Evolutionary conservation across 2,113 vertebrate species (phyloP).

Genomic region (Nestor notabilis): DNA sequence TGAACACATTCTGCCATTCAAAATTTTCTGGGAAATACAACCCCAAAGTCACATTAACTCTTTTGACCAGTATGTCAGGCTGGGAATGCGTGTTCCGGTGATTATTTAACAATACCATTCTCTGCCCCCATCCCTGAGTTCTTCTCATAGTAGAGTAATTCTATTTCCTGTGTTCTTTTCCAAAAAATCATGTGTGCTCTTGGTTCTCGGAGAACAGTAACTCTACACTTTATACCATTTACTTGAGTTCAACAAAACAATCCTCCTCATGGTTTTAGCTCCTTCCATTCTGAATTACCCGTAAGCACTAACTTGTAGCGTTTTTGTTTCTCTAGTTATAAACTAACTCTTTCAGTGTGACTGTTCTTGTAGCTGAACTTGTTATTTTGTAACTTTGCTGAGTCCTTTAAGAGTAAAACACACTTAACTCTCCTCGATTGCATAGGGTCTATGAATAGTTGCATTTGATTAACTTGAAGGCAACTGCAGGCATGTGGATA

Average conservation of each 20-base stretch:
- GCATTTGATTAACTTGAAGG: neutral
- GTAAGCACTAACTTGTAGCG: neutral
- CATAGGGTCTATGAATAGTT: rapidly evolving
- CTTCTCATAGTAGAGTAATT: neutral
- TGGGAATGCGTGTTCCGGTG: rapidly evolving
- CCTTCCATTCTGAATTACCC: neutral
- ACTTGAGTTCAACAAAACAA: rapidly evolving
- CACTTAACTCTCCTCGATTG: neutral
- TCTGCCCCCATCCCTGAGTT: neutral
- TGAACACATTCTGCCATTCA: rapidly evolving
- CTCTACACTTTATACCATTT: rapidly evolving
- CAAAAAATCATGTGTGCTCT: rapidly evolving
- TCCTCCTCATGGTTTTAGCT: neutral
- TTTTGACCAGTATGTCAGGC: rapidly evolving
- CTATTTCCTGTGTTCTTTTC: neutral
- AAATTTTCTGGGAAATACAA: neutral
- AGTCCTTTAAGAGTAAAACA: neutral
- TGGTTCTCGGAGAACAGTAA: neutral
- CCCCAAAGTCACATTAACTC: rapidly evolving
- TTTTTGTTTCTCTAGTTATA: neutral
- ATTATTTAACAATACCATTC: neutral
- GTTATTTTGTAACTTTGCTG: neutral
- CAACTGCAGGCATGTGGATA: neutral
- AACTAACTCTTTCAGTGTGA: neutral
- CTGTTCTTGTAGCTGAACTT: neutral